Evolutionary conservation across 2,888 invertebrate genomes (phyloP).

Genomic region (Pterobdella sp.): DNA sequence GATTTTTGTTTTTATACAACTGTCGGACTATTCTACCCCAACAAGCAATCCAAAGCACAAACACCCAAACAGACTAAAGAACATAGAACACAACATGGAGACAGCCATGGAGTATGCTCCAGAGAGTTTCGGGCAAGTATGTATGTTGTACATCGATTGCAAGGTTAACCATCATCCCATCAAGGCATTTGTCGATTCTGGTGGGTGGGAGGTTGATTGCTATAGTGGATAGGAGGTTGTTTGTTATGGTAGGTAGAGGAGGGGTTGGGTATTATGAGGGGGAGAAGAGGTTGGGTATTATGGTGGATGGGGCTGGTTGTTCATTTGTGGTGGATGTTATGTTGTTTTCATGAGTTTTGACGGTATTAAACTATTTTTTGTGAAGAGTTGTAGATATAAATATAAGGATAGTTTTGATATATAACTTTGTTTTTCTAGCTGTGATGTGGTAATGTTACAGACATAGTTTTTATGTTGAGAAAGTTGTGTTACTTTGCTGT

Average conservation of each 20-base stretch:
- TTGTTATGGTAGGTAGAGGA: too few species aligned
- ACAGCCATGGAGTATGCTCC: slow-evolving; percentile 97
- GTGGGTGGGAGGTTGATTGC: slow-evolving; percentile 49
- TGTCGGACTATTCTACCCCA: too few species aligned
- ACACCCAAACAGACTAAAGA: slow-evolving; percentile 56
- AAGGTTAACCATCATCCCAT: slow-evolving; percentile 91
- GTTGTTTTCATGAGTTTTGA: background rate
- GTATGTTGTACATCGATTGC: slow-evolving; percentile 94
- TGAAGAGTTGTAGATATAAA: too few species aligned
- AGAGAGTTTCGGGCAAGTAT: slow-evolving; percentile 92
- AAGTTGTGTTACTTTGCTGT: too few species aligned
- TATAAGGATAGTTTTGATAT: too few species aligned
- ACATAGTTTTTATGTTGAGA: too few species aligned
- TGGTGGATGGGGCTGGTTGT: background rate
- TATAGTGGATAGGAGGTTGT: too few species aligned
- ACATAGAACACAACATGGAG: slow-evolving; percentile 96
- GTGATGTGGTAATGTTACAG: too few species aligned
- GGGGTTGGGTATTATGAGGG: background rate
- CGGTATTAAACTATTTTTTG: background rate
- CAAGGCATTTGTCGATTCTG: slow-evolving; percentile 96
- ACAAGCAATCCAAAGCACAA: background rate
- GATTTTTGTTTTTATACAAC: too few species aligned
- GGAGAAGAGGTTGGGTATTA: background rate
- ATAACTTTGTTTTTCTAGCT: too few species aligned
- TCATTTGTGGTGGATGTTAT: background rate